Percentiles rank a stretch among this genome's conserved stretches.
phyloP scores from a whole-genome alignment of 1,140 invertebrate species.

The Philotrypesis tridentata region DNA sequence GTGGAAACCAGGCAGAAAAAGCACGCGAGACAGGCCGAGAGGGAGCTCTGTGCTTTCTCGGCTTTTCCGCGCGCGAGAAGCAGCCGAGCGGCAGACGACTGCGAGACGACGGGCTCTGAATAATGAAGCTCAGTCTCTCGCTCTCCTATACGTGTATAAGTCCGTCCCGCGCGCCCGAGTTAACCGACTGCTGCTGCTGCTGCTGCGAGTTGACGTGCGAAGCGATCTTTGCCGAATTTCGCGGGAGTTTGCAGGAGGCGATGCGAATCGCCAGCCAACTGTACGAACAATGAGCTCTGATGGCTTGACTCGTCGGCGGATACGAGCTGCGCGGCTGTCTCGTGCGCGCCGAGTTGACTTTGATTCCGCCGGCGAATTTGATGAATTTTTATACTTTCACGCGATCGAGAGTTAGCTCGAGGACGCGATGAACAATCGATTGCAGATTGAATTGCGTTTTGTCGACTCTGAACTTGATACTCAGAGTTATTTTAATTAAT shows the following conservation, averaged over 20 bases:
- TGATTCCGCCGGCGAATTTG: too few species aligned
- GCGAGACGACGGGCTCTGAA: slow-evolving; percentile 71
- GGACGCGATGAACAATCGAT: too few species aligned
- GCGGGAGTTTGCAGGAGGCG: not conserved
- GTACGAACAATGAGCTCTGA: not conserved
- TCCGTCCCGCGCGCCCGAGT: slow-evolving; percentile 51
- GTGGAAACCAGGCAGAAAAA: too few species aligned
- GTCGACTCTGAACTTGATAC: too few species aligned
- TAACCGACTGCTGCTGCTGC: too few species aligned
- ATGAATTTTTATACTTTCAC: too few species aligned
- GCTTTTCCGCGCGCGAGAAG: slow-evolving; percentile 55
- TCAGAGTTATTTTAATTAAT: too few species aligned
- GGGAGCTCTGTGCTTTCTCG: slow-evolving; percentile 20
- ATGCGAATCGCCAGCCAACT: not conserved
- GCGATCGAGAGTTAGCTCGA: too few species aligned
- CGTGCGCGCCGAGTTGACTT: too few species aligned
- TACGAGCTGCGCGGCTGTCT: too few species aligned
- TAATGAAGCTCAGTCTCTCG: slow-evolving; percentile 68
- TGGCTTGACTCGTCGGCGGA: not conserved
- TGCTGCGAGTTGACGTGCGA: slow-evolving; percentile 10
- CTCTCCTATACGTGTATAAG: slow-evolving; percentile 53
- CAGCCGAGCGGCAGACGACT: slow-evolving; percentile 65
- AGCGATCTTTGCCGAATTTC: not conserved
- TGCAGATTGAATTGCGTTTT: too few species aligned
- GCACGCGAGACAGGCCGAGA: not conserved